phyloP scores from a whole-genome alignment of 2,797 vertebrate species.

The Rhabdophis nuchalis region DNA sequence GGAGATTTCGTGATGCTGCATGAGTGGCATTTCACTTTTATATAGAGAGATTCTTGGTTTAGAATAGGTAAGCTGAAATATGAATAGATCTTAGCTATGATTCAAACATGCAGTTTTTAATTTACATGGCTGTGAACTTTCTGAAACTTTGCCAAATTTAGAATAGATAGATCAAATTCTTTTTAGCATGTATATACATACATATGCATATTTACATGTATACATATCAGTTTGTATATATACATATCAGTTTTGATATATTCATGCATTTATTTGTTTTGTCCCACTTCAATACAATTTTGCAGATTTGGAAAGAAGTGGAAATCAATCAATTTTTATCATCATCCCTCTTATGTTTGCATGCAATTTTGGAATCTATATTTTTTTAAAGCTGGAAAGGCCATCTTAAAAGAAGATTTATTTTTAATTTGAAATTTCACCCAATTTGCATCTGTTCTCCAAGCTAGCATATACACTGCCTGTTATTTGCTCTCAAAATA shows the following conservation, averaged over 20 bases:
- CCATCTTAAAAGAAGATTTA: background rate
- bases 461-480: background rate
- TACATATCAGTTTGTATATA: too few relatives aligned
- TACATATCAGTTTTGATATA: background rate
- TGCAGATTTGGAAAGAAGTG: background rate
- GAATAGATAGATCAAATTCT: background rate
- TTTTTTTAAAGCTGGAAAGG: background rate
- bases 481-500: background rate
- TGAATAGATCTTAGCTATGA: background rate
- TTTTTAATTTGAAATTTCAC: background rate
- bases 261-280: background rate
- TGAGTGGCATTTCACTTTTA: too few relatives aligned
- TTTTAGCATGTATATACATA: background rate
- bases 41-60: background rate
- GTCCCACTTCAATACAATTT: background rate
- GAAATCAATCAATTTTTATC: background rate
- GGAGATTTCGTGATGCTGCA: too few relatives aligned
- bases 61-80: background rate
- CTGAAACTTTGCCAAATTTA: background rate
- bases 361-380: background rate
- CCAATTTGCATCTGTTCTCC: background rate
- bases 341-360: background rate
- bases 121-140: background rate
- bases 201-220: too few relatives aligned
- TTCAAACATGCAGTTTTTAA: background rate